Base-by-base conservation (phyloP, 2,797 vertebrate genomes). In the Fistularia commersonii region DNA sequence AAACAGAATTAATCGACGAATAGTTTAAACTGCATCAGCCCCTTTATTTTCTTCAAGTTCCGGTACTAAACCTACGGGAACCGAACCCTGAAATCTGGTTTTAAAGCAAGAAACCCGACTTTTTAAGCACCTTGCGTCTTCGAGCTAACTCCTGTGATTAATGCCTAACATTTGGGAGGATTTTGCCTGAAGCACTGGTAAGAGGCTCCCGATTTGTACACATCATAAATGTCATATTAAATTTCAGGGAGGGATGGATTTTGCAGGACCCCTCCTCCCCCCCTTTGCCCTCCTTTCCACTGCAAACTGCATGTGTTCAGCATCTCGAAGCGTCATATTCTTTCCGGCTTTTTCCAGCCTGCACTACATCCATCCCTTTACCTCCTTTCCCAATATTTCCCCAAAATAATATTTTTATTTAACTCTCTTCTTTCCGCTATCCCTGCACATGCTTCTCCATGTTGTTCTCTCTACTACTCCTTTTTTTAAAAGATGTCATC, bases 151-250 rank as follows among this genome's bases (percentile, higher is more conserved):
- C 57, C 72, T 41, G 53, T 79, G 70, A 79, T 82, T 73, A 77
- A 72, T 66, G 61, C 51, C 0, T 8, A 75, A 75, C 62, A 70
- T 69, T 76, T 70, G 57, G 70, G 48, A 66, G 68, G 76, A 68
- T 79, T 83, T 67, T 40, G 69, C 73, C 64, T 64, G 50, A 66
- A 74, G 69, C 43, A 2, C 57, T 64, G 47, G 45, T 74, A 77
- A 65, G 66, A 82, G 54, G 64, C 69, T 72, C 38, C 66, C 73
- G 61, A 77, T 73, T 69, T 76, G 61, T 67, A 69, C 69, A 77
- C 63, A 62, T 80, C 72, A 69, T 57, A 61, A 72, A 74, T 58
- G 73, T 81, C 69, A 60, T 52, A 59, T 73, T 64, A 69, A 66
- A 72, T 74, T 71, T 79, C 45, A 58, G 42, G 41, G 51, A 67